A percentile compares a stretch with the other conserved stretches of the same genome.
Conservation (phyloP, 2,888 invertebrate genomes). For the Acronicta psi region DNA sequence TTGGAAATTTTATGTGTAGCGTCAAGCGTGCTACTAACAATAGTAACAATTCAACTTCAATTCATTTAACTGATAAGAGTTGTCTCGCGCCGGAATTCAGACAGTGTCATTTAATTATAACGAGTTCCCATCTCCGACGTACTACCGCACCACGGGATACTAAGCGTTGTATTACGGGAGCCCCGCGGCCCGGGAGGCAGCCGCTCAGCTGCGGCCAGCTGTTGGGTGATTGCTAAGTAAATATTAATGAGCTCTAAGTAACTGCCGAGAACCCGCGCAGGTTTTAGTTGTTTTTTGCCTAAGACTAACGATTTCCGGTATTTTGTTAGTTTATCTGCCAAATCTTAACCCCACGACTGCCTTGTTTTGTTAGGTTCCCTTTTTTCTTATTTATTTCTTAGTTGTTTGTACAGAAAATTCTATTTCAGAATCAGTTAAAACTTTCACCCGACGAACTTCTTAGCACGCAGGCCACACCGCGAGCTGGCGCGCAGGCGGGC, state of each 20-base stretch:
- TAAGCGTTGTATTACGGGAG: conserved; percentile 14
- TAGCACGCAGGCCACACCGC: no score
- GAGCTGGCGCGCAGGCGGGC: no score
- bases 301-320: neutral
- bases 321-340: neutral
- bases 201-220: conserved; percentile 12
- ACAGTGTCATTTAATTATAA: conserved; percentile 20
- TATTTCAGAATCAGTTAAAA: conserved; percentile 4
- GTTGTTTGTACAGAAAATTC: neutral
- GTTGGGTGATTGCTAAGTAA: conserved; percentile 24
- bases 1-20: neutral
- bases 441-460: conserved; percentile 9
- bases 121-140: conserved; percentile 8
- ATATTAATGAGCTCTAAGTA: conserved; percentile 32
- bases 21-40: neutral
- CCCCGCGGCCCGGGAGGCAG: conserved; percentile 4
- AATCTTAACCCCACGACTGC: neutral
- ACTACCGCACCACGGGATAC: conserved; percentile 29
- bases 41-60: no score
- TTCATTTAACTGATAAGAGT: conserved; percentile 1
- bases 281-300: no score
- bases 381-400: neutral
- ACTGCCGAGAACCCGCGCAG: conserved; percentile 1
- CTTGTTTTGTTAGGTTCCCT: neutral
- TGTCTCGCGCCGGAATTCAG: neutral